Conservation (phyloP, 2,113 vertebrate species). For the Anhinga anhinga region DNA sequence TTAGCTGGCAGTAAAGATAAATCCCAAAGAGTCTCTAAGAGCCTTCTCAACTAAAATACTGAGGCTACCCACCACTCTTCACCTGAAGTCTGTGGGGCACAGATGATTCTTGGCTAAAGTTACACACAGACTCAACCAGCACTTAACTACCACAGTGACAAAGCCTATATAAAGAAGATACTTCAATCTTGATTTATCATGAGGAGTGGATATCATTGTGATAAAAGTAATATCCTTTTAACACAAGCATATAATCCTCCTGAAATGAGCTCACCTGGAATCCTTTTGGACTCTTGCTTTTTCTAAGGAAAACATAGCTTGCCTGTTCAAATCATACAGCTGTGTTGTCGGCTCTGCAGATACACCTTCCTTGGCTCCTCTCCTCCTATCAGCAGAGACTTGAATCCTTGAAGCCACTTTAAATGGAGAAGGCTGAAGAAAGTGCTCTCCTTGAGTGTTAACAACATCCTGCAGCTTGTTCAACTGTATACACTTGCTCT, state of each 20-base stretch:
- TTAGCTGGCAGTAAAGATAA: not conserved
- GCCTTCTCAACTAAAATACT: not conserved
- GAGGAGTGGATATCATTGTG: not conserved
- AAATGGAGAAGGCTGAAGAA: constrained; percentile 63
- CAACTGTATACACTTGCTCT: constrained; percentile 84
- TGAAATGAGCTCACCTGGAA: constrained; percentile 77
- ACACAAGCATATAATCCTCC: not conserved
- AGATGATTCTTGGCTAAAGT: not conserved
- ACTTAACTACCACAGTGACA: not conserved
- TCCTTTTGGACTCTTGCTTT: constrained; percentile 87
- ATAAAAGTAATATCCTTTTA: not conserved
- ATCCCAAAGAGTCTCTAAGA: not conserved
- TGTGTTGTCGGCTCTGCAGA: constrained; percentile 88
- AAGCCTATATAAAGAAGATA: not conserved
- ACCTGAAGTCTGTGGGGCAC: not conserved
- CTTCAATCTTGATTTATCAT: not conserved
- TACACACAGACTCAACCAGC: not conserved
- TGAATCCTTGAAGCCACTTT: constrained; percentile 56
- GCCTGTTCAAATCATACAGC: constrained; percentile 79
- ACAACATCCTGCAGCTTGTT: constrained; percentile 86
- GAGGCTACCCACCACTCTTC: not conserved
- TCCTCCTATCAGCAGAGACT: constrained; percentile 77
- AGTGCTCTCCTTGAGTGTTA: constrained; percentile 70
- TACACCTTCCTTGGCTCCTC: constrained; percentile 90
- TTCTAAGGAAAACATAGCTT: constrained; percentile 87